Percentiles rank a stretch among this genome's conserved stretches.
phyloP scores from a whole-genome alignment of 2,797 vertebrate genomes.

The Buceros bicornis region DNA sequence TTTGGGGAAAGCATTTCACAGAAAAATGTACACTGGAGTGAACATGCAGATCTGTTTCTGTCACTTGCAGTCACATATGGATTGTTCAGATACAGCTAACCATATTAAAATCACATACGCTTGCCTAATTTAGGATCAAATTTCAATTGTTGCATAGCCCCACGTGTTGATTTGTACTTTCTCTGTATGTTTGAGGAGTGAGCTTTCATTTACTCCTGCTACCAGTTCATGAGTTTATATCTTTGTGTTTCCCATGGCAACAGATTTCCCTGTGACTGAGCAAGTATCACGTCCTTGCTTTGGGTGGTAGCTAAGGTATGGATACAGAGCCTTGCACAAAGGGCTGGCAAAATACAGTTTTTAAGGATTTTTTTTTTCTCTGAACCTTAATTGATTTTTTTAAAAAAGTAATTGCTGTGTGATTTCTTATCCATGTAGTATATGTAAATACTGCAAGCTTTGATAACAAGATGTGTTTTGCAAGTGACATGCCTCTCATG shows the following conservation, averaged over 20 bases:
- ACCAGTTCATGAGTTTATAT: not conserved
- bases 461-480: not conserved
- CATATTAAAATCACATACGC: not conserved
- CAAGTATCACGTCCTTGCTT: conserved; percentile 9
- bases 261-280: conserved; percentile 30
- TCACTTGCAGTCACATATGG: not conserved
- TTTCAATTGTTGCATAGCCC: not conserved
- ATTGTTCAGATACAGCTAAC: not conserved
- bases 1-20: not conserved
- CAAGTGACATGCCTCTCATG: not conserved
- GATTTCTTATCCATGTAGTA: not conserved
- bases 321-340: not conserved
- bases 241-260: conserved; percentile 48
- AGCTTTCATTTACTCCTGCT: not conserved
- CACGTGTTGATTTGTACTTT: not conserved
- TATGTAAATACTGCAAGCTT: not conserved
- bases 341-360: not conserved
- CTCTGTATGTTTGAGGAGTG: not conserved
- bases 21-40: not conserved
- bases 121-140: not conserved
- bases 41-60: rapidly evolving
- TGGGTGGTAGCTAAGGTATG: not conserved
- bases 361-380: not conserved
- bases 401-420: not conserved
- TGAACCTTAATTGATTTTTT: not conserved